phyloP scores from a whole-genome alignment of 2,113 vertebrate genomes.

The Syrrhaptes paradoxus region DNA sequence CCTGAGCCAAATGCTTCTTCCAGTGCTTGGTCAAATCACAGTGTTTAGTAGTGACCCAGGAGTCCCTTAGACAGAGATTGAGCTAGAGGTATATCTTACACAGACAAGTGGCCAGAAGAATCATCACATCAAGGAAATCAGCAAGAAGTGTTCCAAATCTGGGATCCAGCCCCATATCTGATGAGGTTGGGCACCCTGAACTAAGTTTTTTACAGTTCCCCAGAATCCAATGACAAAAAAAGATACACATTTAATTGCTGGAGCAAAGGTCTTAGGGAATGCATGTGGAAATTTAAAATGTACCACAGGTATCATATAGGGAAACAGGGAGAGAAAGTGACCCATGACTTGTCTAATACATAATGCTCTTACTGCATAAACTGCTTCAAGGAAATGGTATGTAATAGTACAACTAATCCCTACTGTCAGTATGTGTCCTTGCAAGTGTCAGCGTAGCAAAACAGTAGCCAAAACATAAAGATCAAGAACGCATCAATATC shows the following conservation, averaged over 20 bases:
- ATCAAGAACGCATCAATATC: neutral
- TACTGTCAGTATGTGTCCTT: neutral
- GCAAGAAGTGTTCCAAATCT: neutral
- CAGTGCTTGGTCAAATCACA: neutral
- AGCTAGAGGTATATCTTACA: neutral
- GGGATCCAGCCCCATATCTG: neutral
- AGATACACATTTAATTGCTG: neutral
- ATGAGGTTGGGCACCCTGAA: neutral
- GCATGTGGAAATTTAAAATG: neutral
- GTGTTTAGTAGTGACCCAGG: neutral
- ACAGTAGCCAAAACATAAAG: neutral
- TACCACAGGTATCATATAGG: neutral
- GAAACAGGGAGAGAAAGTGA: neutral
- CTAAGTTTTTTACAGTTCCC: neutral
- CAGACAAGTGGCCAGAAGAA: neutral
- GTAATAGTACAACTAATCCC: constrained; percentile 14
- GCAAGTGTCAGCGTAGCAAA: neutral
- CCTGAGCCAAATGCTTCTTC: neutral
- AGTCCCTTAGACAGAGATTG: neutral
- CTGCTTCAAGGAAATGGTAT: constrained; percentile 2
- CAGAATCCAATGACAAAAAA: neutral
- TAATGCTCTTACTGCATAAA: neutral
- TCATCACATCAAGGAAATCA: neutral
- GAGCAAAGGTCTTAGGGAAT: neutral
- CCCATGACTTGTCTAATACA: neutral